phyloP scores from a whole-genome alignment of 2,888 invertebrate species.

The Trichopoda pennipes region DNA sequence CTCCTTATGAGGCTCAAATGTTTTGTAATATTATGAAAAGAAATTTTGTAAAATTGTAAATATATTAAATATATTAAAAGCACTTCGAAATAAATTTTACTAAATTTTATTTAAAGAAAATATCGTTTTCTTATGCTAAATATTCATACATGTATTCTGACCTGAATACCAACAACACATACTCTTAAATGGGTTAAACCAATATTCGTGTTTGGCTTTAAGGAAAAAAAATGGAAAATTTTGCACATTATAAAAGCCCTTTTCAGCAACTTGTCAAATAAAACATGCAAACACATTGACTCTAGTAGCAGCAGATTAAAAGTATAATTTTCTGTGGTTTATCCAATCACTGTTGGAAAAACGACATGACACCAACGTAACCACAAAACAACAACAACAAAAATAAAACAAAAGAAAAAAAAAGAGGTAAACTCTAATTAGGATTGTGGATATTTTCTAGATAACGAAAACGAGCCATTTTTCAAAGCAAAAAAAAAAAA shows the following conservation, averaged over 20 bases:
- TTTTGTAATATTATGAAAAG: too few species aligned
- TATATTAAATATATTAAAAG: too few species aligned
- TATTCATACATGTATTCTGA: background rate
- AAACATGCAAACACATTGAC: background rate
- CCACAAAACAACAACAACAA: constrained; percentile 65
- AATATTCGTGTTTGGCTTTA: constrained; percentile 25
- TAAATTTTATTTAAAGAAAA: background rate
- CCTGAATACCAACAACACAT: constrained; percentile 21
- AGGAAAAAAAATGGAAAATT: constrained; percentile 11
- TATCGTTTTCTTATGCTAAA: background rate
- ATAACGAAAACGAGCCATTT: background rate
- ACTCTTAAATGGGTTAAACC: constrained; percentile 41
- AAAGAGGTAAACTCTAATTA: constrained; percentile 11
- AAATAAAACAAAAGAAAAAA: constrained; percentile 1
- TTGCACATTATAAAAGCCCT: background rate
- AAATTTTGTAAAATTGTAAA: too few species aligned
- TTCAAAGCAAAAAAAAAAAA: background rate
- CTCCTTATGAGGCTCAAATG: too few species aligned
- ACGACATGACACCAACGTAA: constrained; percentile 73
- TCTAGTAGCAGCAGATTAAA: background rate
- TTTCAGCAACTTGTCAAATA: constrained; percentile 17
- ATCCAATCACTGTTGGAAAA: constrained; percentile 52
- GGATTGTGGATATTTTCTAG: background rate
- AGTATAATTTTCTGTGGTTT: constrained; percentile 41
- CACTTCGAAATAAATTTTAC: too few species aligned